Evolutionary conservation across 2,888 invertebrate genomes (phyloP).

Genomic region (Amitus sp.): DNA sequence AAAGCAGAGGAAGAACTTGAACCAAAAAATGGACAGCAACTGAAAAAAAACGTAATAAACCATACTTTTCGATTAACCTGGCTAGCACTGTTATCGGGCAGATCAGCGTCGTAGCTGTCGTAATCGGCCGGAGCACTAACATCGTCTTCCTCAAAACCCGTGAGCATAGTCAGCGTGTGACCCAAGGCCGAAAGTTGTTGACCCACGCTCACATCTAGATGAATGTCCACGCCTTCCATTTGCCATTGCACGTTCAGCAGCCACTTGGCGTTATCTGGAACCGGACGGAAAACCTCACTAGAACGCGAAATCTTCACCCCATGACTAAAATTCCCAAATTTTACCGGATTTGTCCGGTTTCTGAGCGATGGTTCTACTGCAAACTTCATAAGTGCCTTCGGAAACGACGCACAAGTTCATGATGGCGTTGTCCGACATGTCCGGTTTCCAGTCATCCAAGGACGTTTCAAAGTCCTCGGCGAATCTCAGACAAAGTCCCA

Average conservation of each 20-base stretch:
- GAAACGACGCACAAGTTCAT: conserved; percentile 98
- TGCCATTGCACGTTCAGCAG: conserved; percentile 97
- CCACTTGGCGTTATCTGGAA: conserved; percentile 94
- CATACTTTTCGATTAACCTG: conserved; percentile 64
- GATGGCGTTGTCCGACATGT: conserved; percentile 78
- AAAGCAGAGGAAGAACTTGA: too few relatives aligned
- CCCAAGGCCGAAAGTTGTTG: conserved; percentile 94
- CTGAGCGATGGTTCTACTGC: conserved; percentile 90
- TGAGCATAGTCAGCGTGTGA: conserved; percentile 94
- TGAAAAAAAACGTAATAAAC: conserved; percentile 36
- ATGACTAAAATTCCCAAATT: too few relatives aligned
- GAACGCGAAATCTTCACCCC: too few relatives aligned
- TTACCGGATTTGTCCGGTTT: conserved; percentile 78
- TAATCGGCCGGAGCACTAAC: conserved; percentile 75
- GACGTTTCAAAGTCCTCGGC: conserved; percentile 98
- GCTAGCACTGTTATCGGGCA: conserved; percentile 68
- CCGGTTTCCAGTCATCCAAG: conserved; percentile 97
- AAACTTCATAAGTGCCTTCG: conserved; percentile 98
- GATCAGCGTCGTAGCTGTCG: conserved; percentile 83
- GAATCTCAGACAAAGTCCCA: conserved; percentile 92
- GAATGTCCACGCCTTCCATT: conserved; percentile 99
- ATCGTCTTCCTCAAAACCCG: conserved; percentile 89
- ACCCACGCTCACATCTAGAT: conserved; percentile 94
- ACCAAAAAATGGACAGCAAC: too few relatives aligned
- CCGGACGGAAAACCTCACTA: too few relatives aligned